Conservation (phyloP, 2,113 vertebrate species). For the Coracopsis vasa region DNA sequence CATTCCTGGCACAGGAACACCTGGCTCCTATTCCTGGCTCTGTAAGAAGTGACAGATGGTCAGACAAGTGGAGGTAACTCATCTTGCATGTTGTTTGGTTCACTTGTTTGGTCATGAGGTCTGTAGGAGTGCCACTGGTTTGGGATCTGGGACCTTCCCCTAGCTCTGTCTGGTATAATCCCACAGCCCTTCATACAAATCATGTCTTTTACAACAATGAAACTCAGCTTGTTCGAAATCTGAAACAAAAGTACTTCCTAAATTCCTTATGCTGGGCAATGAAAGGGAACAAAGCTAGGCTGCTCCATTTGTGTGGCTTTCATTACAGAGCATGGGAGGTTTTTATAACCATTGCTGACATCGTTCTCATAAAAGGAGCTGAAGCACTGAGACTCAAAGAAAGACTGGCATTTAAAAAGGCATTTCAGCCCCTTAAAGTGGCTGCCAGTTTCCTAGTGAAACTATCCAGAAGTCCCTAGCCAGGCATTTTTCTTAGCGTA, state of each 20-base stretch:
- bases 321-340: not conserved
- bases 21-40: not conserved
- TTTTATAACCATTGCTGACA: not conserved
- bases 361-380: not conserved
- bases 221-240: not conserved
- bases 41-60: not conserved
- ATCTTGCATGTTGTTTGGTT: rapidly evolving
- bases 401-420: not conserved
- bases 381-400: not conserved
- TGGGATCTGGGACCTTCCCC: rapidly evolving
- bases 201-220: not conserved
- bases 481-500: not conserved
- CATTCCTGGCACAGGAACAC: not conserved
- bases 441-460: not conserved
- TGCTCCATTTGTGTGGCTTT: not conserved
- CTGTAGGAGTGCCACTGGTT: not conserved
- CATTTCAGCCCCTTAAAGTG: not conserved
- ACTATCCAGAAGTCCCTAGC: not conserved
- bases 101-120: not conserved
- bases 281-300: not conserved
- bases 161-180: not conserved
- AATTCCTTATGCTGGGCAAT: rapidly evolving
- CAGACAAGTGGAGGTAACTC: not conserved
- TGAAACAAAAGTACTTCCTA: not conserved
- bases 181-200: not conserved